A percentile compares a stretch with the other conserved stretches of the same genome.
Evolutionary conservation across 1,140 invertebrate genomes (phyloP).

Genomic region (Ladona fulva): DNA sequence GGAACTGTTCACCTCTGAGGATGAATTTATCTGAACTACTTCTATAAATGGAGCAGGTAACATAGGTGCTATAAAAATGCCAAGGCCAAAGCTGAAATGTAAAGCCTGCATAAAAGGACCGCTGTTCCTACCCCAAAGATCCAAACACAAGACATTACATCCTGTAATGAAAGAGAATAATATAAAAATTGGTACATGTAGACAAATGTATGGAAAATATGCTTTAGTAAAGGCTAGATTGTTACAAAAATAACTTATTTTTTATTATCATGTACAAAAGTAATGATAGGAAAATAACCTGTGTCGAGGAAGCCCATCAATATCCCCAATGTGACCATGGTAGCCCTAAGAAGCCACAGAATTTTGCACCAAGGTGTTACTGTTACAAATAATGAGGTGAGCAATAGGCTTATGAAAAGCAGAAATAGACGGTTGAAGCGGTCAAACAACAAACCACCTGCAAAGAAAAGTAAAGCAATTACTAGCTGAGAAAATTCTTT

Average conservation of each 20-base stretch:
- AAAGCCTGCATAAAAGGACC: constrained; percentile 43
- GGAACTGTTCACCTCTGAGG: constrained; percentile 12
- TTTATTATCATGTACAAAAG: not conserved
- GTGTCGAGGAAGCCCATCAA: constrained; percentile 38
- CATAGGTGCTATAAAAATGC: constrained; percentile 43
- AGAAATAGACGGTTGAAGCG: constrained; percentile 26
- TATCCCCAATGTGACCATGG: constrained; percentile 33
- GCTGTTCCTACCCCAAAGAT: constrained; percentile 41
- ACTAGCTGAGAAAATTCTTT: too few relatives aligned
- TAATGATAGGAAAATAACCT: constrained; percentile 26
- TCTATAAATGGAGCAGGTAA: constrained; percentile 38
- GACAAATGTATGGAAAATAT: too few relatives aligned
- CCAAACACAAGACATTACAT: constrained; percentile 42
- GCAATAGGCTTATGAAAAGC: constrained; percentile 23
- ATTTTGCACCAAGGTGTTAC: constrained; percentile 27
- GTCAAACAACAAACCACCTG: constrained; percentile 27
- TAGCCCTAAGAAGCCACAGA: constrained; percentile 28
- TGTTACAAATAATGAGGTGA: constrained; percentile 21
- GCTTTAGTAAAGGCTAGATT: too few relatives aligned
- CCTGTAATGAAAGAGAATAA: constrained; percentile 31
- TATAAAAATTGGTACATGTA: too few relatives aligned
- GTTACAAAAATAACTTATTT: not conserved
- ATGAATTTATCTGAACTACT: not conserved
- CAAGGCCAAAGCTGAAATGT: constrained; percentile 45
- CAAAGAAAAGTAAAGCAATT: constrained; percentile 18